phyloP scores from a whole-genome alignment of 2,888 invertebrate species.

The Nyleta sp. region DNA sequence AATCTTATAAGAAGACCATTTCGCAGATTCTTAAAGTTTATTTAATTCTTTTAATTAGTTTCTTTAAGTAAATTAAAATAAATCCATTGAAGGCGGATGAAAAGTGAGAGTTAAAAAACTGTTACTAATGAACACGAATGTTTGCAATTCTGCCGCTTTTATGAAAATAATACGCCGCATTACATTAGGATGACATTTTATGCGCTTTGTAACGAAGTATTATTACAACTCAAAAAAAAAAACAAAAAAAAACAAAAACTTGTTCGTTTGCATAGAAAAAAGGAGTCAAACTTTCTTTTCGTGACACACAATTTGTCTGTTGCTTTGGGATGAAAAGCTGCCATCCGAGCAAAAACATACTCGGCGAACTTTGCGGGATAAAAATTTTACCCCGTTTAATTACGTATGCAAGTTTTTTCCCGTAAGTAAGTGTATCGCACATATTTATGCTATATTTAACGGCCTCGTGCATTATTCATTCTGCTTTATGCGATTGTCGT shows the following conservation, averaged over 20 bases:
- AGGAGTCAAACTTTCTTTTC: constrained; percentile 38
- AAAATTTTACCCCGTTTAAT: constrained; percentile 44
- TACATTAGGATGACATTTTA: background rate
- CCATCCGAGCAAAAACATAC: constrained; percentile 30
- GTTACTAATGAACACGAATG: background rate
- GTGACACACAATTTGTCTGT: constrained; percentile 42
- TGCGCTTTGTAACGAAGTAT: constrained; percentile 33
- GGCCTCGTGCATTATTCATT: constrained; percentile 25
- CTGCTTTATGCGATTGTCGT: constrained; percentile 20
- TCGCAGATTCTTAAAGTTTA: too few species aligned
- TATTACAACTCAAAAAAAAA: constrained; percentile 38
- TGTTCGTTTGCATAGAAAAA: constrained; percentile 22
- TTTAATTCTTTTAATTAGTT: too few species aligned
- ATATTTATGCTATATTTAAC: constrained; percentile 37
- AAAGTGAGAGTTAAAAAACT: too few species aligned
- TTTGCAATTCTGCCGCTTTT: background rate
- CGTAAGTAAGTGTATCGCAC: constrained; percentile 12
- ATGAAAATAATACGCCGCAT: constrained; percentile 6
- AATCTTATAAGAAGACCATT: too few species aligned
- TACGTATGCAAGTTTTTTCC: constrained; percentile 41
- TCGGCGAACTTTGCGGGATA: constrained; percentile 38
- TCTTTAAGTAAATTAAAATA: too few species aligned
- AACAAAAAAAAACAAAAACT: constrained; percentile 5
- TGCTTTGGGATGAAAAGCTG: constrained; percentile 47
- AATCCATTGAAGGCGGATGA: too few species aligned